Evolutionary conservation across 2,888 invertebrate genomes (phyloP).

Genomic region (Bursaphelenchus okinawaensis): DNA sequence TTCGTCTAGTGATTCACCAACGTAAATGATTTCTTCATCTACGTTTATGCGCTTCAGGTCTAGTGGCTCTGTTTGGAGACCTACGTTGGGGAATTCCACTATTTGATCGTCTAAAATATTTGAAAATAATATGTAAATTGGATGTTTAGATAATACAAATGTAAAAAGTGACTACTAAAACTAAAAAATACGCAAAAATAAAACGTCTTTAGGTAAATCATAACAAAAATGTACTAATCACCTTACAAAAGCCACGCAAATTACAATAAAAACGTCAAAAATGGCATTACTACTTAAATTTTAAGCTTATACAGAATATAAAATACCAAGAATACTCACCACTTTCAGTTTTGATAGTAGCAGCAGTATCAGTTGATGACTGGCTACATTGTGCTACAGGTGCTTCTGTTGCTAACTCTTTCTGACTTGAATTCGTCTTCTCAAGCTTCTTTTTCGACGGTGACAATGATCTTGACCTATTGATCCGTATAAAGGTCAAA

Average conservation of each 20-base stretch:
- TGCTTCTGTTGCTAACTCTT: not conserved
- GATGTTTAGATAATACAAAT: too few relatives aligned
- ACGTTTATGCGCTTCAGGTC: not conserved
- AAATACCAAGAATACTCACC: too few relatives aligned
- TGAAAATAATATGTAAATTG: too few relatives aligned
- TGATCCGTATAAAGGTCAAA: not conserved
- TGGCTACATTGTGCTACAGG: not conserved
- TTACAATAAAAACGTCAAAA: too few relatives aligned
- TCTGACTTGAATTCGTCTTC: too few relatives aligned
- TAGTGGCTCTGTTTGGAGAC: not conserved
- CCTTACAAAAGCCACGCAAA: too few relatives aligned
- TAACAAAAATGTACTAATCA: too few relatives aligned
- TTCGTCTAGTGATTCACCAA: not conserved
- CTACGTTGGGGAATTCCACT: not conserved
- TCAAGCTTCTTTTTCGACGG: not conserved
- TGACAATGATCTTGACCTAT: not conserved
- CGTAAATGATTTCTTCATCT: not conserved
- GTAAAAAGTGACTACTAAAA: too few relatives aligned
- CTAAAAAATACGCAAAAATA: too few relatives aligned
- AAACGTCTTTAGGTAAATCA: too few relatives aligned
- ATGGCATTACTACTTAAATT: too few relatives aligned
- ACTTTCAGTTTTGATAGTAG: not conserved
- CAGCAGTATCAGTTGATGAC: not conserved
- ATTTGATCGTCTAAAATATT: not conserved
- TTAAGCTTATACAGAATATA: too few relatives aligned